Evolutionary conservation across 1,140 invertebrate species (phyloP).

Genomic region (Venturia canescens): DNA sequence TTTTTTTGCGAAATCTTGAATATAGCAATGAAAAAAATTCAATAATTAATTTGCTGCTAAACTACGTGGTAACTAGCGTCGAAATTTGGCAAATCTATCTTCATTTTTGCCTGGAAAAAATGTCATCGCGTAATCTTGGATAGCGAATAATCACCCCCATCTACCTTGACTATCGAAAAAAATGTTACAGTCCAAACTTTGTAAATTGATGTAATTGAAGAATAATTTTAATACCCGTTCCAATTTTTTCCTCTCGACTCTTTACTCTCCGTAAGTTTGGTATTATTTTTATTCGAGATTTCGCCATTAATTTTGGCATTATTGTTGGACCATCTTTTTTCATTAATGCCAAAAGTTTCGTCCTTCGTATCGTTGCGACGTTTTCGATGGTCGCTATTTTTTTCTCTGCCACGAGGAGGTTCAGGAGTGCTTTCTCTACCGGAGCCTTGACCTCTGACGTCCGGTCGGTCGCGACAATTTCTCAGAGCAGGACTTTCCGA

Average conservation of each 20-base stretch:
- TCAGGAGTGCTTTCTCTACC: conserved; percentile 79
- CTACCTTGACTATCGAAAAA: not conserved
- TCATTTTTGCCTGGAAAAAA: too few species aligned
- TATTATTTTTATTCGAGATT: conserved; percentile 52
- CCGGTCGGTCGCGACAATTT: conserved; percentile 48
- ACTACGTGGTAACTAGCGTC: too few species aligned
- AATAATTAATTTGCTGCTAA: too few species aligned
- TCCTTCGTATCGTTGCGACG: conserved; percentile 51
- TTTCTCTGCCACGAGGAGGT: conserved; percentile 52
- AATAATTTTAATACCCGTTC: conserved; percentile 48
- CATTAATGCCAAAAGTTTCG: conserved; percentile 44
- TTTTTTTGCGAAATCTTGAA: too few species aligned
- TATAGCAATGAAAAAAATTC: too few species aligned
- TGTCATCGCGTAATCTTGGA: too few species aligned
- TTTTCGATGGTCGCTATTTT: conserved; percentile 59
- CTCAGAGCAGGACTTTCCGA: conserved; percentile 58
- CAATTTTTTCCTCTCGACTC: conserved; percentile 59
- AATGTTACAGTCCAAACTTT: not conserved
- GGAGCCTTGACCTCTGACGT: conserved; percentile 77
- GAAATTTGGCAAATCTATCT: too few species aligned
- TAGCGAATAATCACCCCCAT: too few species aligned
- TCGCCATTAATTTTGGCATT: conserved; percentile 43
- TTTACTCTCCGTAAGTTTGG: conserved; percentile 49
- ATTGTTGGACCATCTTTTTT: conserved; percentile 47
- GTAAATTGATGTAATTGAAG: not conserved